phyloP scores from a whole-genome alignment of 2,113 vertebrate genomes.

The Colinus virginianus region DNA sequence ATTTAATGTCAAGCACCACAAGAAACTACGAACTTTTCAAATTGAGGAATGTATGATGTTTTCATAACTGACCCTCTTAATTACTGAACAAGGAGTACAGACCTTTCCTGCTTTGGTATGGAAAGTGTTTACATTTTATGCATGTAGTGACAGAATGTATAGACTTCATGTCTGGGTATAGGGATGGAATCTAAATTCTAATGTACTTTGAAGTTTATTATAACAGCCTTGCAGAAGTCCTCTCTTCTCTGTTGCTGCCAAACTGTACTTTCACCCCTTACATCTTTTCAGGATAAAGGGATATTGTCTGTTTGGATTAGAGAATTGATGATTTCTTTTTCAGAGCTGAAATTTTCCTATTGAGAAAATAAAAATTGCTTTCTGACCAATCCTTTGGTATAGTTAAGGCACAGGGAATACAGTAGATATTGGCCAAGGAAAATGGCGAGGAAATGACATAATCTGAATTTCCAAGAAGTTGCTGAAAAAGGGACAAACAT shows the following conservation, averaged over 20 bases:
- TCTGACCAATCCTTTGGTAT: background rate
- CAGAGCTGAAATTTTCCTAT: background rate
- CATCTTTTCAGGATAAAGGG: background rate
- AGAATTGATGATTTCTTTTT: background rate
- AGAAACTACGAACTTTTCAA: background rate
- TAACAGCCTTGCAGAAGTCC: background rate
- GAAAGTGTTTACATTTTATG: slow-evolving; percentile 29
- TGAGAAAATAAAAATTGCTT: background rate
- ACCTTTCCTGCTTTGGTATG: background rate
- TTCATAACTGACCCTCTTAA: slow-evolving; percentile 15
- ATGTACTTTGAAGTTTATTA: background rate
- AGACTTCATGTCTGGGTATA: slow-evolving; percentile 6
- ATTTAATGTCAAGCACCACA: background rate
- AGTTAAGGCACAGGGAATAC: background rate
- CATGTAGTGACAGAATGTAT: slow-evolving; percentile 24
- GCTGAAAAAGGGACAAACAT: background rate
- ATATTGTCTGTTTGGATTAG: background rate
- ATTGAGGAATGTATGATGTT: background rate
- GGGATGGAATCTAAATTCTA: slow-evolving; percentile 18
- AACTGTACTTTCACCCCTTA: background rate
- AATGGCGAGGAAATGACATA: background rate
- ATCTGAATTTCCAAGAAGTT: background rate
- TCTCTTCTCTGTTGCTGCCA: background rate
- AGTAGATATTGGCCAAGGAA: background rate
- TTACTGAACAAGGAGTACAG: slow-evolving; percentile 3